Evolutionary conservation across 2,113 vertebrate genomes (phyloP).

Genomic region (Hystrix brachyura): DNA sequence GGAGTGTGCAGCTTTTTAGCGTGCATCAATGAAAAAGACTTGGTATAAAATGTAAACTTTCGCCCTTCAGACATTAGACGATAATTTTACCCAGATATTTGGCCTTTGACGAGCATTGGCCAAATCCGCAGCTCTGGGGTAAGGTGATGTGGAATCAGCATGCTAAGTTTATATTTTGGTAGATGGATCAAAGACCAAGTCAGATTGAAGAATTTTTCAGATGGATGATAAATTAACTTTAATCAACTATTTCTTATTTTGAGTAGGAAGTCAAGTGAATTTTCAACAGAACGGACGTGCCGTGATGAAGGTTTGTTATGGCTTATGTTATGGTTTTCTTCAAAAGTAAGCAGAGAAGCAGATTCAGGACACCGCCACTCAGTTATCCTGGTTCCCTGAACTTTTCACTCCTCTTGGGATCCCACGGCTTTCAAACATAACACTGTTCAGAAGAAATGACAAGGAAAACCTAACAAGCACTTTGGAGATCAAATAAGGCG

Average conservation of each 20-base stretch:
- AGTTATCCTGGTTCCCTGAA: background rate
- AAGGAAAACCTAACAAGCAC: background rate
- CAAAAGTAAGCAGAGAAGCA: background rate
- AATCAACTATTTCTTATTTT: background rate
- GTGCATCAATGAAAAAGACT: background rate
- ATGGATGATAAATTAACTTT: background rate
- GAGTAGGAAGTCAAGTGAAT: background rate
- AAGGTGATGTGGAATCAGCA: background rate
- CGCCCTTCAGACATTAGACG: background rate
- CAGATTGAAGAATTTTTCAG: background rate
- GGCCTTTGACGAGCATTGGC: background rate
- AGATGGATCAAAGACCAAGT: background rate
- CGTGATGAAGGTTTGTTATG: background rate
- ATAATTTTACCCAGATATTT: background rate
- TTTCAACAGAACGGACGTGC: constrained; percentile 20
- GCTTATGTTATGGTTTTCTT: background rate
- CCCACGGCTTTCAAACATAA: background rate
- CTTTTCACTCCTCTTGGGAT: background rate
- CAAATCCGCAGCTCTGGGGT: background rate
- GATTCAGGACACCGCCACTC: background rate
- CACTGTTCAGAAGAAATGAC: background rate
- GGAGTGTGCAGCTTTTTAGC: background rate
- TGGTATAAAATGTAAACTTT: constrained; percentile 52
- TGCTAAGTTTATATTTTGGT: background rate
- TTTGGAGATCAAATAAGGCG: background rate